Evolutionary conservation across 2,113 vertebrate genomes (phyloP).

Genomic region (Malurus melanocephalus): DNA sequence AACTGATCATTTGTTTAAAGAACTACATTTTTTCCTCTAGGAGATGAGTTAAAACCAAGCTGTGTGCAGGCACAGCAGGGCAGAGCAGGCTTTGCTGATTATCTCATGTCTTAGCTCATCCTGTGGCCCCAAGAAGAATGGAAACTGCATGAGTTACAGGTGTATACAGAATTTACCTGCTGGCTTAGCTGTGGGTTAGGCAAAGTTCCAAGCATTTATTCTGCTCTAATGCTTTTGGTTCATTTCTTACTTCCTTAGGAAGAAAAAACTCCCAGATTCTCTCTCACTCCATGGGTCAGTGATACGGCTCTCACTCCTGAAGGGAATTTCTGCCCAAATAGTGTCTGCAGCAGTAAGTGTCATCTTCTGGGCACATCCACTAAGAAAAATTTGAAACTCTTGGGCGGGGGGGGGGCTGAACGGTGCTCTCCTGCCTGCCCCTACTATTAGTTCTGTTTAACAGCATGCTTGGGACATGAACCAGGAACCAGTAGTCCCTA

Average conservation of each 20-base stretch:
- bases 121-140: background rate
- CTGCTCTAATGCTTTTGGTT: background rate
- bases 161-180: background rate
- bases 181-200: background rate
- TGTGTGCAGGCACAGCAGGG: background rate
- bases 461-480: background rate
- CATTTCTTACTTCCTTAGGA: constrained; percentile 48
- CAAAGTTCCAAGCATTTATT: background rate
- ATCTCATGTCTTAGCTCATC: background rate
- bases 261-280: constrained; percentile 75
- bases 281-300: constrained; percentile 87
- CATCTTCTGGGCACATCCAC: background rate
- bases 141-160: background rate
- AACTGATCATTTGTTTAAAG: background rate
- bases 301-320: constrained; percentile 85
- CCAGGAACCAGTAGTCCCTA: too few species aligned
- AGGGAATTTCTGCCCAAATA: constrained; percentile 96
- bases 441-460: background rate
- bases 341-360: constrained; percentile 91
- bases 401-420: fast-evolving
- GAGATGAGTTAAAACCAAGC: background rate
- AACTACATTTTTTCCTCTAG: background rate
- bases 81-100: background rate
- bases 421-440: background rate
- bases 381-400: background rate